Conservation (phyloP, 2,113 vertebrate species). For the Pardalotus punctatus region DNA sequence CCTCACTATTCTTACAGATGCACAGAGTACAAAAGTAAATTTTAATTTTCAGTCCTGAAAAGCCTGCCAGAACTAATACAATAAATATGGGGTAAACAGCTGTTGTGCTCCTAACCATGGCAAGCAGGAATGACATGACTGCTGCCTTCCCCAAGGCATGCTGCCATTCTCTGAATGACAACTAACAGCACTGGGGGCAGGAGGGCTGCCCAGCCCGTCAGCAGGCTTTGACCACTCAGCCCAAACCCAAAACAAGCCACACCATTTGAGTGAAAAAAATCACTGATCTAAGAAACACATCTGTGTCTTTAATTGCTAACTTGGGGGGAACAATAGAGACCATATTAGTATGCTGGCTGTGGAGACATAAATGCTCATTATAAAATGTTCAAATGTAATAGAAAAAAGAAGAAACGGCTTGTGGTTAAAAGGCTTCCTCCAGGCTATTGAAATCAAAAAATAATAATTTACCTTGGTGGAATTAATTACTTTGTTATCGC, state of each 20-base stretch:
- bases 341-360: slow-evolving; percentile 24
- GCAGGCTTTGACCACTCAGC: slow-evolving; percentile 6
- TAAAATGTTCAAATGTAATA: slow-evolving; percentile 30
- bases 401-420: slow-evolving; percentile 28
- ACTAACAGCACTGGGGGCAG: not conserved
- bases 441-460: slow-evolving; percentile 25
- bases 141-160: slow-evolving; percentile 11
- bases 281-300: slow-evolving; percentile 35
- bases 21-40: not conserved
- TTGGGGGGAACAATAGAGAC: not conserved
- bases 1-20: not conserved
- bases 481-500: slow-evolving; percentile 13
- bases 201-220: not conserved
- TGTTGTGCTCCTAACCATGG: slow-evolving; percentile 5
- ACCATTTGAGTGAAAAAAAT: not conserved
- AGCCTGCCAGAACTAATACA: not conserved
- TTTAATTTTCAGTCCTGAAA: slow-evolving; percentile 30
- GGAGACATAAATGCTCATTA: not conserved
- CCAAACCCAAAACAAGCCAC: not conserved
- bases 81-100: not conserved
- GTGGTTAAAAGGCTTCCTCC: slow-evolving; percentile 27
- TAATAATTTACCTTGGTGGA: slow-evolving; percentile 43
- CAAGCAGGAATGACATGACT: not conserved
- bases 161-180: not conserved
- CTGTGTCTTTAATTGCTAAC: slow-evolving; percentile 50